phyloP scores from a whole-genome alignment of 2,113 vertebrate genomes.

The Carettochelys insculpta region DNA sequence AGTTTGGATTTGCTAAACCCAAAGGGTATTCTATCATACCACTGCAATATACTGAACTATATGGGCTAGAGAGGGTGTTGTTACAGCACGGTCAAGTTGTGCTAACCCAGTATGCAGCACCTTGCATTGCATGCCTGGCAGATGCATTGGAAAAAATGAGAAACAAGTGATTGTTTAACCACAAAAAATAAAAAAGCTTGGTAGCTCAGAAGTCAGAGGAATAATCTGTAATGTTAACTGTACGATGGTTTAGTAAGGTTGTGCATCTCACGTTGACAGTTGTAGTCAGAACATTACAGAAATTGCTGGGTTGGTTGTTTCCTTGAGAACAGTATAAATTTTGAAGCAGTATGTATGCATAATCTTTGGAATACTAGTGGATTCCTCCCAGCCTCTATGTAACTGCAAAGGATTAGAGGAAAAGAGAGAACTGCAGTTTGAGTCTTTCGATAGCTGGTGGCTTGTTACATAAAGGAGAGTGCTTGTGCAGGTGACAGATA shows the following conservation, averaged over 20 bases:
- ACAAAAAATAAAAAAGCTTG: neutral
- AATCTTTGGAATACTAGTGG: constrained; percentile 24
- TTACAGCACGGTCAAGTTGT: constrained; percentile 58
- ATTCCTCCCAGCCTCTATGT: neutral
- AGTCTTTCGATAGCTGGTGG: neutral
- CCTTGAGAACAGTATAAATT: constrained; percentile 36
- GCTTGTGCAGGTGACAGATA: constrained; percentile 29
- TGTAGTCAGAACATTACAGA: constrained; percentile 34
- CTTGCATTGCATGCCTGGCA: constrained; percentile 35
- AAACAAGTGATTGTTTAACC: constrained; percentile 9
- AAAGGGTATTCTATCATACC: constrained; percentile 4
- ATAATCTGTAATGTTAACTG: constrained; percentile 38
- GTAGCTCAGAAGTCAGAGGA: constrained; percentile 24
- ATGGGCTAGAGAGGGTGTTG: constrained; percentile 27
- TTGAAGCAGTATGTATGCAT: constrained; percentile 10
- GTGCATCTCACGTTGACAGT: constrained; percentile 55
- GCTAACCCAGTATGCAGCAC: constrained; percentile 51
- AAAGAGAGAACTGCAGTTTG: constrained; percentile 8
- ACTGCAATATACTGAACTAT: neutral
- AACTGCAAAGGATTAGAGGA: constrained; percentile 1
- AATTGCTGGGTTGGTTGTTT: constrained; percentile 63
- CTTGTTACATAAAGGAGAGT: constrained; percentile 49
- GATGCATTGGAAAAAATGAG: constrained; percentile 4
- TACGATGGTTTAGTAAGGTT: constrained; percentile 43
- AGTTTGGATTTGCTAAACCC: constrained; percentile 25